A percentile compares a stretch with the other conserved stretches of the same genome.
Evolutionary conservation across 2,113 vertebrate genomes (phyloP).

Genomic region (Ceyx melanurus): DNA sequence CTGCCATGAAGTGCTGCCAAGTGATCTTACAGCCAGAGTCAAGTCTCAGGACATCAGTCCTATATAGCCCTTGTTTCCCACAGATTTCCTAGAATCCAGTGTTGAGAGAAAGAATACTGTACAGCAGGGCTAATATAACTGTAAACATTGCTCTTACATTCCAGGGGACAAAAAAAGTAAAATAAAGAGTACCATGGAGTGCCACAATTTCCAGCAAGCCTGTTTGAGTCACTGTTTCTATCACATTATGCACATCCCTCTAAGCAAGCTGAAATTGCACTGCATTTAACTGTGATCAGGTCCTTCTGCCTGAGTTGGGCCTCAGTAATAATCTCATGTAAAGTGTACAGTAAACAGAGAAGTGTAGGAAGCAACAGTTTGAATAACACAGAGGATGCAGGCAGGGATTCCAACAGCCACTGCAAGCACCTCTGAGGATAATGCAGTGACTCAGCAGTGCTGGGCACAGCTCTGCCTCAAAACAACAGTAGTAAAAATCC

Average conservation of each 20-base stretch:
- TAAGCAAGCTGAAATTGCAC: background rate
- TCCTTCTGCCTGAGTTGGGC: background rate
- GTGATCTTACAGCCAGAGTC: background rate
- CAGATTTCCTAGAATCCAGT: background rate
- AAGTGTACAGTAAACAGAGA: background rate
- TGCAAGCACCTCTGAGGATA: background rate
- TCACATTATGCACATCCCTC: background rate
- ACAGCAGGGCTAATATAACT: background rate
- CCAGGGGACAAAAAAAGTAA: background rate
- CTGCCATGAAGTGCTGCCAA: background rate
- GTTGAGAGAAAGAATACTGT: background rate
- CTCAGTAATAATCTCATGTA: background rate
- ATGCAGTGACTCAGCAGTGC: background rate
- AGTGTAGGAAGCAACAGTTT: background rate
- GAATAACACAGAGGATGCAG: background rate
- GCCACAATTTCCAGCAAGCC: background rate
- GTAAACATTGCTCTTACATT: background rate
- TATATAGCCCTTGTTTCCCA: background rate
- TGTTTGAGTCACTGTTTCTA: background rate
- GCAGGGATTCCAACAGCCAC: background rate
- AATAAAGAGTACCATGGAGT: background rate
- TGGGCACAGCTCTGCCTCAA: background rate
- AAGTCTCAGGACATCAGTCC: background rate
- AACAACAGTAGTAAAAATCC: background rate
- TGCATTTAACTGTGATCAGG: background rate